These are phyloP conservation scores for Dendropsophus ebraccatus DNA, from an alignment of 2,113 vertebrate genomes.

Conservation along the genomic window DNA sequence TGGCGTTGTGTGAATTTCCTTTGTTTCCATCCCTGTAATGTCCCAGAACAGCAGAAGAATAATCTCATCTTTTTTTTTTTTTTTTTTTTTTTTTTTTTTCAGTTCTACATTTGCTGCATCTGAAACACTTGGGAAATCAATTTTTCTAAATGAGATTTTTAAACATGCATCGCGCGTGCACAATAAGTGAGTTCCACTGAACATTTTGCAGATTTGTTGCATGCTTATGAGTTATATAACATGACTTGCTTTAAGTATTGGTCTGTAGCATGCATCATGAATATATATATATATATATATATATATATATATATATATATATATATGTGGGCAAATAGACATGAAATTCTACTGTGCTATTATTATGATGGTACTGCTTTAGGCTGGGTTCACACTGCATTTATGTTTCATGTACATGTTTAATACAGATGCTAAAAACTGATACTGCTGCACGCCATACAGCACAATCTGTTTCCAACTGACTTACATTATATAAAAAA, in stretches of 20 bases:
- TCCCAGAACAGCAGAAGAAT: conserved; percentile 16
- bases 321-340: too few relatives aligned
- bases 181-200: conserved; percentile 4
- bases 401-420: too few relatives aligned
- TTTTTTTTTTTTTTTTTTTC: background rate
- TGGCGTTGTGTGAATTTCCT: background rate
- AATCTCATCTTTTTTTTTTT: background rate
- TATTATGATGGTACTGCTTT: too few relatives aligned
- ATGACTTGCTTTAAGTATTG: background rate
- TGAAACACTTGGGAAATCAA: background rate
- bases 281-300: too few relatives aligned
- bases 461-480: too few relatives aligned
- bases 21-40: background rate
- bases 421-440: too few relatives aligned
- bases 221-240: background rate
- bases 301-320: too few relatives aligned
- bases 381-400: too few relatives aligned
- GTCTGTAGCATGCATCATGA: background rate
- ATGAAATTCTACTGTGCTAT: too few relatives aligned
- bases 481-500: background rate
- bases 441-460: too few relatives aligned
- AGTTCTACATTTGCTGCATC: background rate
- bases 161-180: background rate
- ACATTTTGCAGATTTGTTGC: background rate
- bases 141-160: conserved; percentile 20